Base-by-base conservation (phyloP, 2,113 vertebrate genomes). In the Cynocephalus volans region DNA sequence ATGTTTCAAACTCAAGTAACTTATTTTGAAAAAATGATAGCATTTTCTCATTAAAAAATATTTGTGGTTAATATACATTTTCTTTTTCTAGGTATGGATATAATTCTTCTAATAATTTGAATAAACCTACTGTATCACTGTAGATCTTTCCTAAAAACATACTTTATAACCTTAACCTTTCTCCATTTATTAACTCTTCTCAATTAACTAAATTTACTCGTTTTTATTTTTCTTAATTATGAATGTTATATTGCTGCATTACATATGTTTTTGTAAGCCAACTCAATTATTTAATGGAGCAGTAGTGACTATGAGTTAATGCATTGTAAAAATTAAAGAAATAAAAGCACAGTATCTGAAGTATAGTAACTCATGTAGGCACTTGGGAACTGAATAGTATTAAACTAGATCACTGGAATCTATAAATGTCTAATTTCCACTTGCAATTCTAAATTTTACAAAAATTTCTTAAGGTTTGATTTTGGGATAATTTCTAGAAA, bases 11-110 rank as follows among this genome's bases (percentile, higher is more conserved):
- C 41, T 79, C 24, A 62, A 81, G 5, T 52, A 8, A 50, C 5
- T 64, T 92, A 24, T 73, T 69, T 75, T 88, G 45, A 69, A 90
- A 85, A 92, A 92, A 24, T 73, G 18, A 33, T 58, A 67, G 41
- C 5, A 65, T 87, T 56, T 76, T 77, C 14, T 69, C 5, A 60
- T 8, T 70, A 19, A 69, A 97, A 93, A 70, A 45, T 50, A 88
- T 19, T 82, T 73, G 13, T 85, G 41, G 88, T 79, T 50, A 8
- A n/a, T 12, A 28, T 60, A 41, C 1, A 33, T 81, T 94, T 83
- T 98, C 36, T 79, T 82, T 17, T 77, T 76, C n/a, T 5, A n/a
- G 2, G 8, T 70, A 62, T 24, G 8, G 8, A 28, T 90, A 19
- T 60, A 81, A 72, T 24, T 72, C 14, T 92, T 72, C 69, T 8